Base-by-base conservation (phyloP, 2,797 vertebrate species). In the Lacerta bilineata region DNA sequence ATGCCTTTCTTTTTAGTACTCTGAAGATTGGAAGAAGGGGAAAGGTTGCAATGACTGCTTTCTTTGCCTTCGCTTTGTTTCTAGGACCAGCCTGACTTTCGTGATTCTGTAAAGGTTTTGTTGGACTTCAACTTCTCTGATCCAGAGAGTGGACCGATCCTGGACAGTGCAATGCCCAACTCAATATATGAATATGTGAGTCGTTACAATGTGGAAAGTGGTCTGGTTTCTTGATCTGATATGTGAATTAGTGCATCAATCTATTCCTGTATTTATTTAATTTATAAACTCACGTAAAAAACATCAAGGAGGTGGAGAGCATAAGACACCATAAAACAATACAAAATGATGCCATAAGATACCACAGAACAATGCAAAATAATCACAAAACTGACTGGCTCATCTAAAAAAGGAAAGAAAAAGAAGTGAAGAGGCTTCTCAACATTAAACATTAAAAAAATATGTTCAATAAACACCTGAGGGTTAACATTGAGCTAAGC, bases 51-150 rank as follows among this genome's bases (percentile, higher is more conserved):
- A 82, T 84, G 88, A 87, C 13, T 74, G 11, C 8, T 75, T 91
- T 80, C 91, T 46, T 41, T 89, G 85, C 89, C 83, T 86, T 89
- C 86, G 46, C 79, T 87, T 91, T 87, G 50, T 80, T 91, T 93
- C 23, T 94, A 99, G 98, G 96, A 98, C 83, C 98, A 97, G 27
- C 97, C 97, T 91, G 98, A 99, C 94, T 99, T 99, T 94, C 97
- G 97, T 90, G 98, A 99, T 89, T 98, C 98, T 0, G 97, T 99
- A 87, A 97, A 98, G 95, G 95, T 99, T 91, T 98, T 97, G 80
- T 93, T 99, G 93, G 96, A 98, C 89, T 99, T 99, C 93, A 98
- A 97, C 90, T 96, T 98, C 23, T 97, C 95, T 25, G 94, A 98
- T 88, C 97, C 98, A 88, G 98, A 99, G 90, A 92, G 96, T 50